Conservation (phyloP, 2,797 vertebrate species). For the Pseudochromis fuscus region DNA sequence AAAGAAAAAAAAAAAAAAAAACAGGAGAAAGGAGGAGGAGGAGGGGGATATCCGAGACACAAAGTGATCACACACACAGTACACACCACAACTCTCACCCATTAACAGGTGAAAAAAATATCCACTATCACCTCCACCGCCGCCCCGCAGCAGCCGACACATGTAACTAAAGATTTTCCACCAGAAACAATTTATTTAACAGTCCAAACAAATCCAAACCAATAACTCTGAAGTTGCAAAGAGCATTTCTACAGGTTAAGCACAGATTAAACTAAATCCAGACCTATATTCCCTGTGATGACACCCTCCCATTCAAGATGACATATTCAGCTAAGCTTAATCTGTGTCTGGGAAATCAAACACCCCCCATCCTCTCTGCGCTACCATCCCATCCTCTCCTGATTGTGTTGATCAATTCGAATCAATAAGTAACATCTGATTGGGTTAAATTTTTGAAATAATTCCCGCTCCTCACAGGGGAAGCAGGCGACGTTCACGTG, state of each 20-base stretch:
- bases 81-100: slow-evolving; percentile 44
- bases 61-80: too few species aligned
- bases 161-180: slow-evolving; percentile 10
- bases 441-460: slow-evolving; percentile 12
- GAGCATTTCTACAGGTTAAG: slow-evolving; percentile 70
- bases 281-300: slow-evolving; percentile 64
- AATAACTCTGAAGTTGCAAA: slow-evolving; percentile 20
- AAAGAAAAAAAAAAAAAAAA: slow-evolving; percentile 27
- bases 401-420: slow-evolving; percentile 26
- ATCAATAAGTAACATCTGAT: slow-evolving; percentile 16
- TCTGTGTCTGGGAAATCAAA: slow-evolving; percentile 66
- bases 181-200: slow-evolving; percentile 4
- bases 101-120: slow-evolving; percentile 59
- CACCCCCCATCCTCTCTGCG: slow-evolving; percentile 1
- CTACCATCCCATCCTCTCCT: slow-evolving; percentile 26
- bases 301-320: slow-evolving; percentile 52
- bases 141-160: background rate
- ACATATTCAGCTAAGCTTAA: slow-evolving; percentile 70
- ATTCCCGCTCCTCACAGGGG: slow-evolving; percentile 8
- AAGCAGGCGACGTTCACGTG: slow-evolving; percentile 20
- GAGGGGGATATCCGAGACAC: slow-evolving; percentile 31
- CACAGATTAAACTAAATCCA: slow-evolving; percentile 73
- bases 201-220: slow-evolving; percentile 15
- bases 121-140: slow-evolving; percentile 30
- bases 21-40: slow-evolving; percentile 27